Evolutionary conservation across 2,888 invertebrate species (phyloP).

Genomic region (Scaptomyza flava): DNA sequence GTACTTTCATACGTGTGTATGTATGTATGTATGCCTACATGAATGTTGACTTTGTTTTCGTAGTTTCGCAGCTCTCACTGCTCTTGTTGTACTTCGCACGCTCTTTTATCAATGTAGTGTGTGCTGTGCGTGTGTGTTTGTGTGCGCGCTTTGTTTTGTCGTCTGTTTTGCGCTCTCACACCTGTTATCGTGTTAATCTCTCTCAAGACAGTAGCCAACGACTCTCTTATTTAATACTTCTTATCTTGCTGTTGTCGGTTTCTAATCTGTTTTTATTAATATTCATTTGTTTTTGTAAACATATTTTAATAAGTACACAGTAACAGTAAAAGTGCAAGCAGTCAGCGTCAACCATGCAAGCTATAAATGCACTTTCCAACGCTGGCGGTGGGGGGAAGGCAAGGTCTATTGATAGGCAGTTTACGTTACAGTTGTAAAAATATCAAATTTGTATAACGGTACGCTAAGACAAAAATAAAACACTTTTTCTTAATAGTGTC

Average conservation of each 20-base stretch:
- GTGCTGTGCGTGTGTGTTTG: constrained; percentile 5
- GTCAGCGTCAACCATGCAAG: constrained; percentile 9
- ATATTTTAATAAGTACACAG: neutral
- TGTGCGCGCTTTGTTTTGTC: constrained; percentile 31
- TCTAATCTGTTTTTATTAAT: constrained; percentile 6
- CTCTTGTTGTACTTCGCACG: constrained; percentile 41
- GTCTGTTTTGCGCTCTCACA: constrained; percentile 40
- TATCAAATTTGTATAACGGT: neutral
- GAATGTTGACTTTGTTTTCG: constrained; percentile 41
- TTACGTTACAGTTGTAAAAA: neutral
- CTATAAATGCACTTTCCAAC: constrained; percentile 19
- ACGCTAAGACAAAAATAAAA: neutral
- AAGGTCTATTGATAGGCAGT: constrained; percentile 21
- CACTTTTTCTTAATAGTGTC: constrained; percentile 4
- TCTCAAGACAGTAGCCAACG: neutral
- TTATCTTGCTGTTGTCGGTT: constrained; percentile 23
- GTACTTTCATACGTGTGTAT: constrained; percentile 1
- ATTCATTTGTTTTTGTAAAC: constrained; percentile 3
- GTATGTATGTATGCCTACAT: neutral
- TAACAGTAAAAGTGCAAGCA: neutral
- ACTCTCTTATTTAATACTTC: constrained; percentile 7
- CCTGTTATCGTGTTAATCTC: constrained; percentile 35
- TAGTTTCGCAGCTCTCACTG: constrained; percentile 38
- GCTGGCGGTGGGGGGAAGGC: neutral
- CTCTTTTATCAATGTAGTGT: constrained; percentile 29